Conservation (phyloP, 23 tunicate species). For the Trididemnum nubilum region DNA sequence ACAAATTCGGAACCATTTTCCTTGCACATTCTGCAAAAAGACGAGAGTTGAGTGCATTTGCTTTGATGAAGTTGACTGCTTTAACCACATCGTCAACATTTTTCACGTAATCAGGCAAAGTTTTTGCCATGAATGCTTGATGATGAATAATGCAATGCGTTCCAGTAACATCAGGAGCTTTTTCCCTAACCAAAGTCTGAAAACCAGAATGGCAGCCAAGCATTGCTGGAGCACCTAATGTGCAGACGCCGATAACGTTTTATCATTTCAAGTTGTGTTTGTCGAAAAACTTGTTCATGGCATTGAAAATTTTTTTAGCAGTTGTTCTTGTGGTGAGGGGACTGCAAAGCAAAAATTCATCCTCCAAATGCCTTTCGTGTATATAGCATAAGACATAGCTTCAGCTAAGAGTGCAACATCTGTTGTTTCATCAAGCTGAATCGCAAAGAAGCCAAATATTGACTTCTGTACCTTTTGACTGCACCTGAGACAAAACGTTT, state of each 20-base stretch:
- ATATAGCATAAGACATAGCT: constrained; percentile 53
- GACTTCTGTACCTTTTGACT: constrained; percentile 55
- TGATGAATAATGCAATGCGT: constrained; percentile 50
- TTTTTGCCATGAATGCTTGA: constrained; percentile 45
- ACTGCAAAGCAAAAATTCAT: constrained; percentile 37
- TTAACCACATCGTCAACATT: constrained; percentile 40
- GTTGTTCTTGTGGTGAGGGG: constrained; percentile 48
- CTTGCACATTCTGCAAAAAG: constrained; percentile 48
- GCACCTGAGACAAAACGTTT: constrained; percentile 70
- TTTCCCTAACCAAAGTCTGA: constrained; percentile 44
- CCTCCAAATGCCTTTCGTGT: constrained; percentile 59
- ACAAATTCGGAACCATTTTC: constrained; percentile 55
- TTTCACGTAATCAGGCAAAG: constrained; percentile 35
- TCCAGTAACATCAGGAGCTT: constrained; percentile 46
- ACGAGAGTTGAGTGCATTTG: constrained; percentile 53
- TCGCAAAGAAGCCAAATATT: constrained; percentile 55
- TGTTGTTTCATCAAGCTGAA: constrained; percentile 65
- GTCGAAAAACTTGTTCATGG: constrained; percentile 49
- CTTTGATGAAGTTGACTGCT: constrained; percentile 57
- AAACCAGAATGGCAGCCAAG: constrained; percentile 65
- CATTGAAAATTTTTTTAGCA: constrained; percentile 35
- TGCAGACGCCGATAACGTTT: constrained; percentile 63
- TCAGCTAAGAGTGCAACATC: constrained; percentile 60
- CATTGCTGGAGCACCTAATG: constrained; percentile 73
- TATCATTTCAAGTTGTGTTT: constrained; percentile 49